These are phyloP conservation scores for Remorina albescens DNA, from an alignment of 2,797 vertebrate genomes.

Conservation along the genomic window DNA sequence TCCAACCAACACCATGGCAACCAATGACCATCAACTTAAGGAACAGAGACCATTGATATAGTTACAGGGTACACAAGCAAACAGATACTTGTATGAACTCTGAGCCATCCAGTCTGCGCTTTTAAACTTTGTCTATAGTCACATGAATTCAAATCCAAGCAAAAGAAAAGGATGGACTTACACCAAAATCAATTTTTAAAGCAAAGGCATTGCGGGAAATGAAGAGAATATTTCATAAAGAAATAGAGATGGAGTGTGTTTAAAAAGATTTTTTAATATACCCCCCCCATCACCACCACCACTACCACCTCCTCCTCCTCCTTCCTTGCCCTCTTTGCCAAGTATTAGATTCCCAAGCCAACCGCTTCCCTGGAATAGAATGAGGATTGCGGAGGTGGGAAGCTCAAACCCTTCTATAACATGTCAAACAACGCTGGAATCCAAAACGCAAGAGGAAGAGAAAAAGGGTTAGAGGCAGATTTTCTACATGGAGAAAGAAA, in stretches of 20 bases:
- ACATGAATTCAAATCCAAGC: conserved; percentile 10
- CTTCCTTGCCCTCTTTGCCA: conserved; percentile 77
- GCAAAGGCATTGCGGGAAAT: conserved; percentile 35
- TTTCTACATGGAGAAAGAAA: conserved; percentile 84
- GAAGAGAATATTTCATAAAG: conserved; percentile 44
- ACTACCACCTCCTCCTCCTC: conserved; percentile 62
- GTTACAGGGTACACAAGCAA: conserved; percentile 52
- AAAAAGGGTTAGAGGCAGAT: conserved; percentile 83
- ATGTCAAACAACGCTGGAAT: conserved; percentile 86
- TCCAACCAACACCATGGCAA: conserved; percentile 61
- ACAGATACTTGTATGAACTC: conserved; percentile 1
- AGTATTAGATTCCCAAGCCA: conserved; percentile 83
- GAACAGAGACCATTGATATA: conserved; percentile 52
- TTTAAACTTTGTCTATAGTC: conserved; percentile 49
- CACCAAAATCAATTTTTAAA: conserved; percentile 56
- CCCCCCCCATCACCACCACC: conserved; percentile 44
- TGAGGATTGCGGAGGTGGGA: conserved; percentile 84
- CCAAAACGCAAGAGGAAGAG: conserved; percentile 76
- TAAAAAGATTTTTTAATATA: conserved; percentile 61
- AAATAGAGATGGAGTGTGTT: conserved; percentile 56
- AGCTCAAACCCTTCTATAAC: conserved; percentile 86
- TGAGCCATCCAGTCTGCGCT: not conserved
- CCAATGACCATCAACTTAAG: conserved; percentile 61
- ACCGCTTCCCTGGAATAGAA: conserved; percentile 84
- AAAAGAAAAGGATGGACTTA: not conserved